Conservation (phyloP, 2,113 vertebrate species). For the Colossoma macropomum region DNA sequence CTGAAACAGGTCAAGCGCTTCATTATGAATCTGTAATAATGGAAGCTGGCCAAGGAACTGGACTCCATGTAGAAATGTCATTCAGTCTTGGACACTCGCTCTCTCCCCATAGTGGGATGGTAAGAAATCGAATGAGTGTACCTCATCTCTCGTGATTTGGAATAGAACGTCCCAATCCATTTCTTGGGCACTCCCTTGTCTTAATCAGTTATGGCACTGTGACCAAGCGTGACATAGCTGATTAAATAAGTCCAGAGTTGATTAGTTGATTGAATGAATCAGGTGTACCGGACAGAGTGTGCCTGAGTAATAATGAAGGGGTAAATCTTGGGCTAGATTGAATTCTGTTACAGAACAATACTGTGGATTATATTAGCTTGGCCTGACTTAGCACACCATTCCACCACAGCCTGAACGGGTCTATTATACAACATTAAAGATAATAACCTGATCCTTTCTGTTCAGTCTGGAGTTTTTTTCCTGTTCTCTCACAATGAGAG, state of each 20-base stretch:
- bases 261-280: constrained; percentile 35
- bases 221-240: constrained; percentile 22
- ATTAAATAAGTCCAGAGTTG: constrained; percentile 26
- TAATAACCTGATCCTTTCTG: background rate
- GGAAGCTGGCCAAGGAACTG: background rate
- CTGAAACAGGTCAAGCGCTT: constrained; percentile 84
- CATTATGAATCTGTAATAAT: constrained; percentile 82
- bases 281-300: background rate
- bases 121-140: background rate
- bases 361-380: background rate
- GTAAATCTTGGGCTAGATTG: background rate
- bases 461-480: background rate
- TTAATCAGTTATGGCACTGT: constrained; percentile 32
- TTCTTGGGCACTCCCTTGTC: background rate
- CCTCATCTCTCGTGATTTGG: constrained; percentile 17
- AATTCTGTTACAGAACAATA: constrained; percentile 1
- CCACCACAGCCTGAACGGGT: background rate
- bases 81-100: background rate
- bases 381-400: background rate
- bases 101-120: background rate
- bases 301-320: background rate
- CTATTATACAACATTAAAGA: constrained; percentile 23
- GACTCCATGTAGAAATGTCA: background rate
- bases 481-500: background rate
- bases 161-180: background rate